phyloP scores from a whole-genome alignment of 2,888 invertebrate species.

The Drosophila subsilvestris region DNA sequence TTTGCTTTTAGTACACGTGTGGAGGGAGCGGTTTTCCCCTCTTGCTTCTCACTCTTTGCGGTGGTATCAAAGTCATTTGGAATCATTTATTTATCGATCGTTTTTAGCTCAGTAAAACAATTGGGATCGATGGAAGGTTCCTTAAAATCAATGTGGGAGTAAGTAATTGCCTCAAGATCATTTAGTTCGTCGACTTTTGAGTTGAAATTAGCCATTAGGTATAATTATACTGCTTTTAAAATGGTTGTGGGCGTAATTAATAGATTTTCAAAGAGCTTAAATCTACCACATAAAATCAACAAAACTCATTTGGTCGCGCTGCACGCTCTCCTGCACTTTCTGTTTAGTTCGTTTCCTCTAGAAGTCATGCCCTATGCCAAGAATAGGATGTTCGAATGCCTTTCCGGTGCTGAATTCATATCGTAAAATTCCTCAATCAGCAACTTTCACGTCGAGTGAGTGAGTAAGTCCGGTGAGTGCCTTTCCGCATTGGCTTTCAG shows the following conservation, averaged over 20 bases:
- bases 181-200: slow-evolving; percentile 14
- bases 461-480: slow-evolving; percentile 45
- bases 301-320: too few relatives aligned
- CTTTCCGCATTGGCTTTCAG: slow-evolving; percentile 31
- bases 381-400: slow-evolving; percentile 2
- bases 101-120: slow-evolving; percentile 7
- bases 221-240: slow-evolving; percentile 6
- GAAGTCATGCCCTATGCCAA: slow-evolving; percentile 6
- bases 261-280: not conserved
- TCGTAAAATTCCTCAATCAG: slow-evolving; percentile 34
- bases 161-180: slow-evolving; percentile 17
- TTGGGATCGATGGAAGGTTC: not conserved
- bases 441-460: slow-evolving; percentile 22
- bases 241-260: slow-evolving; percentile 24
- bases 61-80: slow-evolving; percentile 21
- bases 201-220: slow-evolving; percentile 6
- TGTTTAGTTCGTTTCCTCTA: not conserved
- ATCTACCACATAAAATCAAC: too few relatives aligned
- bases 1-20: slow-evolving; percentile 31
- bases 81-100: slow-evolving; percentile 27
- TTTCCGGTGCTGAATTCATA: slow-evolving; percentile 37
- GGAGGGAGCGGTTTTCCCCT: slow-evolving; percentile 12
- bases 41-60: slow-evolving; percentile 10
- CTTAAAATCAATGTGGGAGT: slow-evolving; percentile 13
- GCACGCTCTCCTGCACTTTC: too few relatives aligned